Percentiles rank a stretch among this genome's conserved stretches.
These are phyloP conservation scores for Festucalex cinctus DNA, from an alignment of 2,113 vertebrate genomes.

Conservation along the genomic window DNA sequence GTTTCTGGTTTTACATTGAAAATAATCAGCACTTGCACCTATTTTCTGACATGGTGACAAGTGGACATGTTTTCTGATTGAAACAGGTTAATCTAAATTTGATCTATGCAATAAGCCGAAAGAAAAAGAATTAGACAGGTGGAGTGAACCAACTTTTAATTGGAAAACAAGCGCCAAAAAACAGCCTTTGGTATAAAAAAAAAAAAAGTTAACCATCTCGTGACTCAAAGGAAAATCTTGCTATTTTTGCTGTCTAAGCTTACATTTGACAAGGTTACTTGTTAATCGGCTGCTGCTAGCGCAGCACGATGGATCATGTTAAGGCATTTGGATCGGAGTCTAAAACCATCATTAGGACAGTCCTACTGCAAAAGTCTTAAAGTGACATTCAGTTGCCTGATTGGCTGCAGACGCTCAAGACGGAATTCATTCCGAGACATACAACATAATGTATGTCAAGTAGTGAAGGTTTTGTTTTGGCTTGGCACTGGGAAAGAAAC, in stretches of 20 bases:
- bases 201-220: constrained; percentile 32
- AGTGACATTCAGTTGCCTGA: background rate
- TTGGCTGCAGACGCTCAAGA: constrained; percentile 4
- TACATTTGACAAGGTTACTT: background rate
- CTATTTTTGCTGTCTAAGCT: background rate
- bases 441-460: constrained; percentile 14
- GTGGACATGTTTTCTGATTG: too few species aligned
- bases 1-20: too few species aligned
- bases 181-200: constrained; percentile 43
- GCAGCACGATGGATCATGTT: constrained; percentile 38
- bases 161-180: constrained; percentile 38
- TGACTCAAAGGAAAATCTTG: background rate
- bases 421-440: background rate
- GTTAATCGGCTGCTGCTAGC: background rate
- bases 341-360: constrained; percentile 7
- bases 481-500: constrained; percentile 50
- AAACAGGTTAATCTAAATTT: too few species aligned
- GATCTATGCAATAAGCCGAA: too few species aligned
- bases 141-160: constrained; percentile 31
- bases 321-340: constrained; percentile 58
- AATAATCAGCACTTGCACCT: too few species aligned
- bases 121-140: background rate
- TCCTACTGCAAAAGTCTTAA: background rate
- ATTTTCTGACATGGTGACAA: too few species aligned
- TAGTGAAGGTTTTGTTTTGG: constrained; percentile 24